Base-by-base conservation (phyloP, 1,140 invertebrate genomes). In the Micrasema minimum region DNA sequence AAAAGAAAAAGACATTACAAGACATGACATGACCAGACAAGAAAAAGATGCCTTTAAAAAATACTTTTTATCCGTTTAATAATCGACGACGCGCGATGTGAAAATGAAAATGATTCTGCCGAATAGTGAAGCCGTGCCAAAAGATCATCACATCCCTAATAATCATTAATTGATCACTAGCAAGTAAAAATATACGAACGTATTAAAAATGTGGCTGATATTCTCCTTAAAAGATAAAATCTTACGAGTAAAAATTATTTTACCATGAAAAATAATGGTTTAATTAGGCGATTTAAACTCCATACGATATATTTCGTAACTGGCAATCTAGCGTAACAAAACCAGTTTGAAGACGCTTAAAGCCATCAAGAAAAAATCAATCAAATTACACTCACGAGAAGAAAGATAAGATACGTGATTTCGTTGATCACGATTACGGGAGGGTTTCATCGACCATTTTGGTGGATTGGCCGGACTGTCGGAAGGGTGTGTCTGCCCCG, bases 181-280 rank as follows among this genome's bases (percentile, higher is more conserved):
- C n/a, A n/a, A n/a, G n/a, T n/a, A n/a, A n/a, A n/a, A n/a, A n/a
- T n/a, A n/a, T n/a, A n/a, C n/a, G n/a, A n/a, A n/a, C n/a, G n/a
- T n/a, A n/a, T n/a, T n/a, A n/a, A n/a, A n/a, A n/a, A 31, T 4
- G 26, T 31, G 26, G 22, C 18, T 35, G 55, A 35, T 41, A 59
- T 59, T 59, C 26, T 51, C n/a, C 18, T n/a, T 43, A 20, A 18
- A 7, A 59, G 55, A 59, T 59, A 38, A 59, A 38, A 59, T 59
- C 31, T 20, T 10, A 16, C 14, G 18, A 59, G 9, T 43, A 20
- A 59, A 59, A 59, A 59, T 59, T 43, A 59, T 41, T 59, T 59
- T 59, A 59, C 55, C 55, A 59, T 59, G 55, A 59, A 59, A 59
- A 59, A 59, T 59, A 59, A 59, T 59, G 55, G 55, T 59, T 59